A percentile compares a stretch with the other conserved stretches of the same genome.
Evolutionary conservation across 1,140 invertebrate genomes (phyloP).

Genomic region (Temnothorax longispinosus): DNA sequence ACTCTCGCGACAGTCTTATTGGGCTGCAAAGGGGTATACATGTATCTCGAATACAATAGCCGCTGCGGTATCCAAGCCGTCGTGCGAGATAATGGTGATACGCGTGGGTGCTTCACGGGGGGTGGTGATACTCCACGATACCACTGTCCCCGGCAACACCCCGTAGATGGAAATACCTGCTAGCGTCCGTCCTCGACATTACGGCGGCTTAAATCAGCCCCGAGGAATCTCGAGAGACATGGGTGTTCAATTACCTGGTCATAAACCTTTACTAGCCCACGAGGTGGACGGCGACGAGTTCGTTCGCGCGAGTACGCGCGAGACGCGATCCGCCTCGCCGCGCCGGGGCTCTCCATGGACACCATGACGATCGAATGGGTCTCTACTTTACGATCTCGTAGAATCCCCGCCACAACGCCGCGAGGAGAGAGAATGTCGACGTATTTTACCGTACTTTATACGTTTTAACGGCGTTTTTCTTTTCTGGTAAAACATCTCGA

Average conservation of each 20-base stretch:
- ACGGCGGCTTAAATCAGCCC: conserved; percentile 79
- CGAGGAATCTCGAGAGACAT: conserved; percentile 73
- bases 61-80: conserved; percentile 24
- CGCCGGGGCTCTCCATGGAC: conserved; percentile 54
- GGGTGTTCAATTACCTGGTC: conserved; percentile 80
- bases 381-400: conserved; percentile 74
- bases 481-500: neutral
- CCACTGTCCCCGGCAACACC: conserved; percentile 46
- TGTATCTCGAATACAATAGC: conserved; percentile 38
- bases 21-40: neutral
- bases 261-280: conserved; percentile 78
- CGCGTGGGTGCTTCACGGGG: conserved; percentile 68
- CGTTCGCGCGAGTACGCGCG: conserved; percentile 64
- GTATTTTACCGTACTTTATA: conserved; percentile 70
- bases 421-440: conserved; percentile 59
- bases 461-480: conserved; percentile 49
- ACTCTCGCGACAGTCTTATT: neutral
- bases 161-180: conserved; percentile 74
- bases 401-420: conserved; percentile 62
- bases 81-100: conserved; percentile 63
- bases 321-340: conserved; percentile 65
- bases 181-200: conserved; percentile 67
- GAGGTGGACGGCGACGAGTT: conserved; percentile 70
- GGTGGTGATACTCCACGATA: conserved; percentile 66
- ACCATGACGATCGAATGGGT: conserved; percentile 72